Conservation (phyloP, 1,140 invertebrate genomes). For the Chrysoperla carnea region DNA sequence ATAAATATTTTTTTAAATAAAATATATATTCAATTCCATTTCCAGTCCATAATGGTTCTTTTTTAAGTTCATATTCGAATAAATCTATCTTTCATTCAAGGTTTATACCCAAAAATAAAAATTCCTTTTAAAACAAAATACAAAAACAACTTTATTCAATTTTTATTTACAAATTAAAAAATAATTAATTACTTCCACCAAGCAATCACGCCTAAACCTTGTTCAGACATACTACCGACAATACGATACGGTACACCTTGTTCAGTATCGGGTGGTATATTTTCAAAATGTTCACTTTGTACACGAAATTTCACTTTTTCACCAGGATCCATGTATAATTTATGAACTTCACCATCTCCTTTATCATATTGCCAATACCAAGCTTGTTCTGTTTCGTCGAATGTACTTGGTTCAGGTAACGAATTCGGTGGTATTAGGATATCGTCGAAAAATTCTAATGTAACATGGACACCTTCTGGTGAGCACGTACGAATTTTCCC, state of each 20-base stretch:
- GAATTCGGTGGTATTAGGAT: slow-evolving; percentile 77
- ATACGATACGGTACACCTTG: slow-evolving; percentile 1
- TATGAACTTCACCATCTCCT: slow-evolving; percentile 68
- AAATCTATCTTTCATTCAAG: too few species aligned
- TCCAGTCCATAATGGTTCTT: too few species aligned
- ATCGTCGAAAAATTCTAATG: slow-evolving; percentile 89
- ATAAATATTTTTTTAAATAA: too few species aligned
- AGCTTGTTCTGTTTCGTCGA: slow-evolving; percentile 83
- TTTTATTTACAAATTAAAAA: too few species aligned
- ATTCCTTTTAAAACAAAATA: too few species aligned
- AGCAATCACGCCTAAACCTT: not conserved
- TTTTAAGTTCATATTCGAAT: too few species aligned
- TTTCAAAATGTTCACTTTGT: slow-evolving; percentile 71
- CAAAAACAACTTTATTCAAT: too few species aligned
- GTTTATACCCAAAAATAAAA: too few species aligned
- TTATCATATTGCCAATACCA: slow-evolving; percentile 92
- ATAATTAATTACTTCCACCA: not conserved
- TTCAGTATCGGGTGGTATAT: slow-evolving; percentile 53
- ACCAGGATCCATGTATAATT: slow-evolving; percentile 76
- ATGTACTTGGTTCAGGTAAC: slow-evolving; percentile 78
- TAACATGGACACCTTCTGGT: slow-evolving; percentile 83
- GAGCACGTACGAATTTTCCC: slow-evolving; percentile 85
- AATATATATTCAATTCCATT: too few species aligned
- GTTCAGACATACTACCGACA: not conserved
- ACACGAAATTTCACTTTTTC: slow-evolving; percentile 83